phyloP scores from a whole-genome alignment of 2,797 vertebrate genomes.

The Parambassis ranga region DNA sequence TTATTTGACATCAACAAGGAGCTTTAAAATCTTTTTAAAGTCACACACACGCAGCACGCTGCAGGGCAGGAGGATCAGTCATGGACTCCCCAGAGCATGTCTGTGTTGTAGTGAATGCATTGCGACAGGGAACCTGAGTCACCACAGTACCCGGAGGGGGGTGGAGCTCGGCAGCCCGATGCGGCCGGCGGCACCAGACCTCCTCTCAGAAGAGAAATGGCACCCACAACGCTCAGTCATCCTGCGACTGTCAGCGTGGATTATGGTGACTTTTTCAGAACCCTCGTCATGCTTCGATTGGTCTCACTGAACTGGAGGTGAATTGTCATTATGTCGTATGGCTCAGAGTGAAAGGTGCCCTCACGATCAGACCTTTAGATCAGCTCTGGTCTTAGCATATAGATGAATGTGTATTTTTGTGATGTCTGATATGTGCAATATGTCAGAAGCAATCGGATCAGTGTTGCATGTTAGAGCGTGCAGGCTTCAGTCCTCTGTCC shows the following conservation, averaged over 20 bases:
- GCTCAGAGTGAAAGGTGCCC: slow-evolving; percentile 17
- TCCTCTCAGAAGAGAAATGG: slow-evolving; percentile 55
- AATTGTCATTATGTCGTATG: slow-evolving; percentile 45
- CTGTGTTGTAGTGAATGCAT: slow-evolving; percentile 65
- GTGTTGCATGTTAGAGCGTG: not conserved
- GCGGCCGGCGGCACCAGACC: slow-evolving; percentile 56
- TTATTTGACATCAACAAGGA: slow-evolving; percentile 27
- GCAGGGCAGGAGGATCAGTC: slow-evolving; percentile 57
- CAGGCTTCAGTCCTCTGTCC: slow-evolving; percentile 16
- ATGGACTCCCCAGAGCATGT: slow-evolving; percentile 63
- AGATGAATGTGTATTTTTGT: too few relatives aligned
- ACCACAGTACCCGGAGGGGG: slow-evolving; percentile 56
- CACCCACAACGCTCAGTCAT: slow-evolving; percentile 51
- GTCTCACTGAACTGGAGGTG: slow-evolving; percentile 34
- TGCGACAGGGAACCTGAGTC: slow-evolving; percentile 79
- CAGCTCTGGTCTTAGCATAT: not conserved
- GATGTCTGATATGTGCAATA: slow-evolving; percentile 15
- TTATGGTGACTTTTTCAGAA: slow-evolving; percentile 63
- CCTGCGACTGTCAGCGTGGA: slow-evolving; percentile 61
- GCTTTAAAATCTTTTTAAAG: slow-evolving; percentile 10
- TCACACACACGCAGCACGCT: not conserved
- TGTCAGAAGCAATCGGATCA: slow-evolving; percentile 45
- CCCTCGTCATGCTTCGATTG: slow-evolving; percentile 56
- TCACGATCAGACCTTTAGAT: slow-evolving; percentile 8
- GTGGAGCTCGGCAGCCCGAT: slow-evolving; percentile 40